Percentiles rank a stretch among this genome's conserved stretches.
Evolutionary conservation across 1,140 invertebrate species (phyloP).

Genomic region (Magallana angulata): DNA sequence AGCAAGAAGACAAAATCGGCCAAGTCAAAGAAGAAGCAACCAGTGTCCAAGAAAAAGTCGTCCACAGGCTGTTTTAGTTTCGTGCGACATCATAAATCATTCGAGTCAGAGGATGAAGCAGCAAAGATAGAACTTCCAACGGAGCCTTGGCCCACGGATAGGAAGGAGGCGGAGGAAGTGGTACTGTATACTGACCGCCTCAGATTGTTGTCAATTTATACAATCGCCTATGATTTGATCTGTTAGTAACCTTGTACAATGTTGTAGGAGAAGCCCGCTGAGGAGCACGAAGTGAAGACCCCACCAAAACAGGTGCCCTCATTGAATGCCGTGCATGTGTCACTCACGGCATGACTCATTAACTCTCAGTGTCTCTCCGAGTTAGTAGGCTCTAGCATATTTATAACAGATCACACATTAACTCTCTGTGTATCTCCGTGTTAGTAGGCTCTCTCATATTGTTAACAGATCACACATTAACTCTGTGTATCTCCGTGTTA

Average conservation of each 20-base stretch:
- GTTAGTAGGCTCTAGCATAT: neutral
- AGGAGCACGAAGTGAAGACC: neutral
- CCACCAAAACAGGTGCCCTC: constrained; percentile 19
- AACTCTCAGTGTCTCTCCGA: neutral
- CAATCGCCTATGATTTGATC: neutral
- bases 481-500: neutral
- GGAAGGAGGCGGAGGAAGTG: neutral
- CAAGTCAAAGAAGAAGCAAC: constrained; percentile 27
- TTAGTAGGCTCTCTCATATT: neutral
- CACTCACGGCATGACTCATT: constrained; percentile 12
- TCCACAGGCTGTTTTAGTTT: constrained; percentile 14
- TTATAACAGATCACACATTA: neutral
- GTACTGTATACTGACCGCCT: neutral
- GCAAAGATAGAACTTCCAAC: constrained; percentile 33
- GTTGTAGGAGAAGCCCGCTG: neutral
- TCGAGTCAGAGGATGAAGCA: neutral
- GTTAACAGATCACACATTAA: neutral
- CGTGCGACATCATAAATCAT: constrained; percentile 7
- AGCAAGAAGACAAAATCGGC: constrained; percentile 33
- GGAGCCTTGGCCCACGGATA: neutral
- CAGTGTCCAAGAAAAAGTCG: constrained; percentile 18
- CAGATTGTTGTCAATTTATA: neutral
- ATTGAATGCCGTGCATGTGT: constrained; percentile 7
- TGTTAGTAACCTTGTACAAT: neutral
- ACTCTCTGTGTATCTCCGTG: neutral